Base-by-base conservation (phyloP, 2,888 invertebrate species). In the Arctia plantaginis region DNA sequence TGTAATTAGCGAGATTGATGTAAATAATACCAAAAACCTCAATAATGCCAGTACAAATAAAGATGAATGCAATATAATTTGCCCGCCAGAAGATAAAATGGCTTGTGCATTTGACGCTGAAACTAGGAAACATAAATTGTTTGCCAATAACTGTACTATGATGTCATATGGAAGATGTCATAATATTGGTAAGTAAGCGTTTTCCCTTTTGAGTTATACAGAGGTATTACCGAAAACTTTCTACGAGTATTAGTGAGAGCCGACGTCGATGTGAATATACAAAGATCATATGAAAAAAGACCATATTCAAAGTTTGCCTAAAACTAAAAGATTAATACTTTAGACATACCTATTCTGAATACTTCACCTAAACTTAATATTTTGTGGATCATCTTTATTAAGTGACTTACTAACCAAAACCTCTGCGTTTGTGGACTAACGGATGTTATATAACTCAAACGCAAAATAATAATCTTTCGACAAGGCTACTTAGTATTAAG, bases 141-240 rank as follows among this genome's bases (percentile, higher is more conserved):
- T 93, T 67, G 88, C 90, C 0, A 91, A 86, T 74, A 82, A 85
- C 73, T 94, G 94, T 73, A 89, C 90, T 0, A 82, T 93, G 84
- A 77, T 80, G 0, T 85, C 85, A 0, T 90, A 89, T 77, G 80
- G 82, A 3, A 77, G 83, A 64, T 94, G 94, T 76, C 75, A 88
- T 77, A 77, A 88, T 65, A 76, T 86, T 59, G 89, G 94, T 94
- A 88, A 84, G 86, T 77, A 47, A 30, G 27, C 20, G 15, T 35
- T 15, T 59, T 3, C 1, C 27, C 0, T 64, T 10, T 33, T 44
- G 23, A 44, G n/a, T 67, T 30, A 27, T 2, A 44, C 12, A 27
- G 0, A 27, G 41, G n/a, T 1, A 3, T 7, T 35, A 35, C 35
- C 35, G 35, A 3, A 35, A 35, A 35, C 35, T 35, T 35, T 6